Base-by-base conservation (phyloP, 2,113 vertebrate species). In the Chaetorhynchus papuensis region DNA sequence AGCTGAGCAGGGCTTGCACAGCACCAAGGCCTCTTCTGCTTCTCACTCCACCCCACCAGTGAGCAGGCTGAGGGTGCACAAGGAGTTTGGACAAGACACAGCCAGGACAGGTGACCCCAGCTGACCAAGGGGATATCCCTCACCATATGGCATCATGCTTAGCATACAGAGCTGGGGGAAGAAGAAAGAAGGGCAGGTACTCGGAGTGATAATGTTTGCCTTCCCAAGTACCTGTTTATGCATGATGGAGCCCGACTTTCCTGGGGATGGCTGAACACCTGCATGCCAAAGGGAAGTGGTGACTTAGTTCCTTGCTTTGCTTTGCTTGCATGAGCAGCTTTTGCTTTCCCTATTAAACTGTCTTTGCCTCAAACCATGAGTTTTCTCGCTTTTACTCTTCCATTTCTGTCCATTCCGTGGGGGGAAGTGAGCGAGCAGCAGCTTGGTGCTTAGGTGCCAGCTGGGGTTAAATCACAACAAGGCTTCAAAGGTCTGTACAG, bases 151-250 rank as follows among this genome's bases (percentile, higher is more conserved):
- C 21, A 33, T 42, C 30, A 31, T 41, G 11, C 42, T 64, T 50
- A 50, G 17, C 35, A 35, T 64, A 5, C 3, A 56, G 21, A 64
- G 35, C 31, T 27, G 35, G 14, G 21, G 9, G 17, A 28, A 71
- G 50, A 71, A 22, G 21, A 49, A 49, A 35, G 24, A 42, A 42
- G 17, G 26, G 26, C 21, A 49, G 14, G 42, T 49, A 41, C 31
- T 56, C 0, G 0, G 14, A 57, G 31, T 35, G 9, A 7, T 31
- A 10, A 2, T 72, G 49, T 23, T 57, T 37, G 7, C 33, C 42
- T 64, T 80, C 66, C 76, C 57, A 56, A 71, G 42, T 49, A 18
- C 35, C 9, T 26, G 35, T 35, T 35, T 49, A 30, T 20, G 4
- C n/a, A 28, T 33, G 45, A 33, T 18, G 54, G 39, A 77, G 11